Percentiles rank a stretch among this genome's conserved stretches.
These are phyloP conservation scores for Nothura maculosa DNA, from an alignment of 2,797 vertebrate species.

Conservation along the genomic window DNA sequence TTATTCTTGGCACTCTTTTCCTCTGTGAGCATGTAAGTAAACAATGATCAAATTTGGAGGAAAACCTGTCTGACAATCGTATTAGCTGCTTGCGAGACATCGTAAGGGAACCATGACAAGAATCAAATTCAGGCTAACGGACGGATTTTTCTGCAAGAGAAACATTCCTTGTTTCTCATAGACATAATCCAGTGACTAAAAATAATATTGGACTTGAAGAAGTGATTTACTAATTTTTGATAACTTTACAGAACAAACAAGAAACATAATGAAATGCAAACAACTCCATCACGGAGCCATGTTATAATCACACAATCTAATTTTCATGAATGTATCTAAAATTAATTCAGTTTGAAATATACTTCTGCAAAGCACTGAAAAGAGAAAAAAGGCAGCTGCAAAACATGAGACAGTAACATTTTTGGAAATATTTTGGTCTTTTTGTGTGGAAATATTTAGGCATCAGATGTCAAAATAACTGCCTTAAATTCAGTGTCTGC, in stretches of 20 bases:
- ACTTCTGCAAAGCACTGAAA: background rate
- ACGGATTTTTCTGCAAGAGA: background rate
- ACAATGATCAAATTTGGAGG: background rate
- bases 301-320: background rate
- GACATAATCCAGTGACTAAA: background rate
- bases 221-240: background rate
- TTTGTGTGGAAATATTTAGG: background rate
- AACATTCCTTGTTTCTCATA: background rate
- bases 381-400: background rate
- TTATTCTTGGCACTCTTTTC: slow-evolving; percentile 56
- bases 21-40: background rate
- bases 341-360: background rate
- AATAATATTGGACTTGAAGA: background rate
- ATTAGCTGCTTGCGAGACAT: background rate
- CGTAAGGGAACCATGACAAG: background rate
- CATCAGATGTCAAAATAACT: background rate
- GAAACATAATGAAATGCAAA: background rate
- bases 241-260: background rate
- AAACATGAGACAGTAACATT: background rate
- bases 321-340: background rate
- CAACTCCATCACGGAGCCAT: background rate
- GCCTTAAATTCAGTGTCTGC: background rate
- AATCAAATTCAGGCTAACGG: background rate
- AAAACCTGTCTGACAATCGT: background rate
- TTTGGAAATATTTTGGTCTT: background rate